A percentile compares a stretch with the other conserved stretches of the same genome.
phyloP scores from a whole-genome alignment of 1,140 invertebrate species.

The Euschistus heros region DNA sequence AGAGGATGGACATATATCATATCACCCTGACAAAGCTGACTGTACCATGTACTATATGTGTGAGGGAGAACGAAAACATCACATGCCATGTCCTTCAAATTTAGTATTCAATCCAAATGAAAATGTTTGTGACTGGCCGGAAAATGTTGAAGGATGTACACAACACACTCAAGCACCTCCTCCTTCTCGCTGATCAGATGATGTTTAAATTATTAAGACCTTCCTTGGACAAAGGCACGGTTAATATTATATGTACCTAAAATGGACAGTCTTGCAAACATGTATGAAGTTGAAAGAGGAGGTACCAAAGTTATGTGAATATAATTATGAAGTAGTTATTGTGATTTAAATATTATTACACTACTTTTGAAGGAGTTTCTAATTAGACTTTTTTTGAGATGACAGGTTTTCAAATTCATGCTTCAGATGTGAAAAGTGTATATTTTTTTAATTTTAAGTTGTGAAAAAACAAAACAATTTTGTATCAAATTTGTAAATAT shows the following conservation, averaged over 20 bases:
- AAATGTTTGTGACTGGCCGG: conserved; percentile 92
- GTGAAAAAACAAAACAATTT: neutral
- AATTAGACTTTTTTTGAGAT: neutral
- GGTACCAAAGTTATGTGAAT: conserved; percentile 1
- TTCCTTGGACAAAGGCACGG: conserved; percentile 1
- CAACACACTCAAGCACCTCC: conserved; percentile 70
- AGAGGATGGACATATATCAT: conserved; percentile 86
- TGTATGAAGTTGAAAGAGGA: neutral
- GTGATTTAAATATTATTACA: neutral
- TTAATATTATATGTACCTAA: neutral
- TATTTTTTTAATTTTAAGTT: neutral
- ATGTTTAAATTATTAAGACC: neutral
- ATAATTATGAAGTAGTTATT: neutral
- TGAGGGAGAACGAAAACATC: conserved; percentile 87
- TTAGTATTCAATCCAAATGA: conserved; percentile 87
- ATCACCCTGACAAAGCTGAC: conserved; percentile 80
- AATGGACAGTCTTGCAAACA: neutral
- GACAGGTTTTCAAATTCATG: neutral
- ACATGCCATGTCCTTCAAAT: conserved; percentile 93
- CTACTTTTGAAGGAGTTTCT: neutral
- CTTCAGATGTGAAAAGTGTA: conserved; percentile 7
- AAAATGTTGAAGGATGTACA: conserved; percentile 81
- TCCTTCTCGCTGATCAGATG: neutral
- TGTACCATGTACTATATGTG: conserved; percentile 94
- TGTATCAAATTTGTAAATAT: conserved; percentile 5